Evolutionary conservation across 2,888 invertebrate species (phyloP).

Genomic region (Phyllotreta striolata): DNA sequence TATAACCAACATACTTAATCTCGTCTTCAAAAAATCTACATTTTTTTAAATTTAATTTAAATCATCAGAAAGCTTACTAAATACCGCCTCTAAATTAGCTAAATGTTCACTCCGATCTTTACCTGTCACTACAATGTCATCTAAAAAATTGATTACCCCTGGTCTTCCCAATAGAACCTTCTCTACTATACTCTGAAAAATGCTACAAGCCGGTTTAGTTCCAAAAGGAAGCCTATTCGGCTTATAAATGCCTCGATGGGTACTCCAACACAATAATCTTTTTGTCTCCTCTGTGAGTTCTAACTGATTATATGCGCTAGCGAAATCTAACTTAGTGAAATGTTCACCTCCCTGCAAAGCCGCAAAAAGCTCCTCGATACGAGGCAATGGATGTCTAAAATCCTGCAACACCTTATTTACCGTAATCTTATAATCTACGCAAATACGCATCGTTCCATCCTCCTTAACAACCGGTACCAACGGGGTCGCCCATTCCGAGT

Average conservation of each 20-base stretch:
- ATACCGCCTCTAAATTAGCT: slow-evolving; percentile 23
- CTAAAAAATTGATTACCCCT: slow-evolving; percentile 25
- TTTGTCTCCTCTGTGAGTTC: slow-evolving; percentile 22
- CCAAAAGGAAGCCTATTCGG: slow-evolving; percentile 28
- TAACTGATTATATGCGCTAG: slow-evolving; percentile 21
- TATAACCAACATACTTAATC: slow-evolving; percentile 29
- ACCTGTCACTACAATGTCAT: slow-evolving; percentile 31
- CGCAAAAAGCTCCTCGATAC: slow-evolving; percentile 27
- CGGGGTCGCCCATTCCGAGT: slow-evolving; percentile 29
- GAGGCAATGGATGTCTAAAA: slow-evolving; percentile 22
- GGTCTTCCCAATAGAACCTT: slow-evolving; percentile 22
- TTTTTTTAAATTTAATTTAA: slow-evolving; percentile 23
- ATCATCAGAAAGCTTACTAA: slow-evolving; percentile 21
- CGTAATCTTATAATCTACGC: slow-evolving; percentile 20
- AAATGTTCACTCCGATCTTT: slow-evolving; percentile 17
- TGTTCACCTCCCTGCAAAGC: slow-evolving; percentile 24
- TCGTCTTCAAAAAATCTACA: slow-evolving; percentile 23
- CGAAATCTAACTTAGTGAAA: slow-evolving; percentile 30
- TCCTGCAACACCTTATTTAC: slow-evolving; percentile 23
- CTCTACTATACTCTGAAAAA: slow-evolving; percentile 16
- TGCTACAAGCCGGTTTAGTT: slow-evolving; percentile 28
- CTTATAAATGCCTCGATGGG: slow-evolving; percentile 28
- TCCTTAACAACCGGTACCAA: slow-evolving; percentile 31
- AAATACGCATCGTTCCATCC: slow-evolving; percentile 15
- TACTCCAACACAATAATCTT: slow-evolving; percentile 28